Base-by-base conservation (phyloP, 2,888 invertebrate species). In the Pammene fasciana region DNA sequence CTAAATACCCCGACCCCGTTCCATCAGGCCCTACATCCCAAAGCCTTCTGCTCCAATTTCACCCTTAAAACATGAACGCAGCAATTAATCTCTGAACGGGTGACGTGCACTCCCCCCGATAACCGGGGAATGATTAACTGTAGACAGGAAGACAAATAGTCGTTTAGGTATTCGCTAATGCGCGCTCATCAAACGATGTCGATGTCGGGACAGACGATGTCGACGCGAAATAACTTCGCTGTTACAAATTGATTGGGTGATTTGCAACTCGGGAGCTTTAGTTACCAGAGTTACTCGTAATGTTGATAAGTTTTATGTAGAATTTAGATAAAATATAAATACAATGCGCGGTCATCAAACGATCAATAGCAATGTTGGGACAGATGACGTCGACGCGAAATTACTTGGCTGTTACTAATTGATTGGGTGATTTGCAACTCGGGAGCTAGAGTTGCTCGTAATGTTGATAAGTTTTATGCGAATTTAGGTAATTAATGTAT, bases 81-180 rank as follows among this genome's bases (percentile, higher is more conserved):
- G 90, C 89, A 91, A 92, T 92, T 92, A 92, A 92, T 92, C 88
- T 87, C 86, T 82, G 82, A 79, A 78, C 78, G 88, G 88, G 90
- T 88, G 89, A 89, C 90, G 89, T 85, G 68, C 62, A 54, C 77
- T 70, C 70, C 48, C 74, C 76, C 79, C 72, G 85, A 87, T 87
- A 87, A 86, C 85, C 84, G 76, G 82, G 83, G 87, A 86, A 90
- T 92, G 92, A 92, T 92, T 92, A 90, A 91, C 87, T 86, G 86
- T 84, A 89, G 90, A 86, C 90, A 86, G 90, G 87, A 89, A 92
- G 92, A 90, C 92, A 90, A 92, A 92, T 92, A 92, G 90, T 89
- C 90, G 86, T 87, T 92, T 88, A 86, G 90, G 92, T 88, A 92
- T 92, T 90, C 85, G 90, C 90, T 91, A 91, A 92, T 91, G 91